These are phyloP conservation scores for Cydia pomonella DNA, from an alignment of 1,140 invertebrate genomes.

Conservation along the genomic window DNA sequence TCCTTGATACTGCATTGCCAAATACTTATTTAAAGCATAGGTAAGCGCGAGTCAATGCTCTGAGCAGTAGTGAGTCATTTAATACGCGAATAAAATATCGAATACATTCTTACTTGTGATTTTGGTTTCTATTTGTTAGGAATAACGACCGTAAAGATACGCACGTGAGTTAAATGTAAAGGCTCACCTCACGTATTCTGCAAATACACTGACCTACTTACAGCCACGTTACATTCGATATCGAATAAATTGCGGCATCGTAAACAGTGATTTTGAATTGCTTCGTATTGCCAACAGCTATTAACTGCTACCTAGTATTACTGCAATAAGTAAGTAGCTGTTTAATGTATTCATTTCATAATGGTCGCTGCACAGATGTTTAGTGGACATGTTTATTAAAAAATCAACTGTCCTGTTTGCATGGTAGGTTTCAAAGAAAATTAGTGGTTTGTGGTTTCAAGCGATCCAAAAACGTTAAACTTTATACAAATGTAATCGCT, in stretches of 20 bases:
- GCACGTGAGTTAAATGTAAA: slow-evolving; percentile 26
- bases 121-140: slow-evolving; percentile 1
- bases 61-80: not conserved
- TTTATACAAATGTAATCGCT: not conserved
- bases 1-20: too few relatives aligned
- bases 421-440: not conserved
- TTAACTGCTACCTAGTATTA: slow-evolving; percentile 16
- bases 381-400: not conserved
- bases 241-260: slow-evolving; percentile 5
- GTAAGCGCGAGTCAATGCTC: not conserved
- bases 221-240: slow-evolving; percentile 1
- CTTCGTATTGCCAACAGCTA: slow-evolving; percentile 7
- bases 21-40: too few relatives aligned
- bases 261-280: slow-evolving; percentile 12
- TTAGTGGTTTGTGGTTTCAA: too few relatives aligned
- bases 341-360: not conserved
- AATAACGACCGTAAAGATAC: slow-evolving; percentile 27
- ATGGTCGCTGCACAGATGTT: not conserved
- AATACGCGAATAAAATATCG: slow-evolving; percentile 6
- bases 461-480: too few relatives aligned
- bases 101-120: slow-evolving; percentile 2
- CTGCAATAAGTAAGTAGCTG: not conserved
- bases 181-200: slow-evolving; percentile 21
- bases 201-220: slow-evolving; percentile 23
- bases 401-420: not conserved